Base-by-base conservation (phyloP, 2,888 invertebrate species). In the Drosophila monieri region DNA sequence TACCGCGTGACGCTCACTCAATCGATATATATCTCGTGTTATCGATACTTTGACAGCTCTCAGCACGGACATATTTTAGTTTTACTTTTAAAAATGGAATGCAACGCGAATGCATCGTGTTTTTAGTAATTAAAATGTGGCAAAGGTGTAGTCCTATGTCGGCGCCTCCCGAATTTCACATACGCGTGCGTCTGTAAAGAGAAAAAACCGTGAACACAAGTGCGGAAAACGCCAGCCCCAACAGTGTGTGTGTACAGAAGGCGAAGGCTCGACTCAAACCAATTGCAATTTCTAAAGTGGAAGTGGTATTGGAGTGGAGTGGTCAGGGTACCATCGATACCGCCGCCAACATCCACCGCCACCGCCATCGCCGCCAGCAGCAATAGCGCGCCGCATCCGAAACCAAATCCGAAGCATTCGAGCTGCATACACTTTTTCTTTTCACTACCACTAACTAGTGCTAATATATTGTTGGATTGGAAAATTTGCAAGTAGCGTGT, bases 251-350 rank as follows among this genome's bases (percentile, higher is more conserved):
- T 67, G 67, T 65, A 53, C 53, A 48, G 66, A 66, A 53, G 65
- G 85, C 66, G 66, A 66, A 53, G 65, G 85, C 66, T 72, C 76
- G 81, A 78, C 85, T 85, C 79, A 67, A 66, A 65, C 73, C 73
- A 79, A 79, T 79, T 78, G 85, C 83, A 79, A 70, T 78, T 69
- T 67, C 49, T 69, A 68, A 78, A 72, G 76, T 51, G 37, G 52
- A 41, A 74, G 80, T 78, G 62, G 48, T 47, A 65, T 53, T 53
- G 66, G 53, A 61, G 49, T 51, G 46, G 52, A 68, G 55, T 72
- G 79, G 76, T 61, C 84, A 83, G 86, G 85, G 71, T 72, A 59
- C 56, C 67, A 52, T 46, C 47, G 51, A 44, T 52, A 77, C 47
- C 60, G 55, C 52, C 61, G 57, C 14, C 35, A 25, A 39, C 30